Conservation (phyloP, 2,113 vertebrate genomes). For the Pelobates fuscus region DNA sequence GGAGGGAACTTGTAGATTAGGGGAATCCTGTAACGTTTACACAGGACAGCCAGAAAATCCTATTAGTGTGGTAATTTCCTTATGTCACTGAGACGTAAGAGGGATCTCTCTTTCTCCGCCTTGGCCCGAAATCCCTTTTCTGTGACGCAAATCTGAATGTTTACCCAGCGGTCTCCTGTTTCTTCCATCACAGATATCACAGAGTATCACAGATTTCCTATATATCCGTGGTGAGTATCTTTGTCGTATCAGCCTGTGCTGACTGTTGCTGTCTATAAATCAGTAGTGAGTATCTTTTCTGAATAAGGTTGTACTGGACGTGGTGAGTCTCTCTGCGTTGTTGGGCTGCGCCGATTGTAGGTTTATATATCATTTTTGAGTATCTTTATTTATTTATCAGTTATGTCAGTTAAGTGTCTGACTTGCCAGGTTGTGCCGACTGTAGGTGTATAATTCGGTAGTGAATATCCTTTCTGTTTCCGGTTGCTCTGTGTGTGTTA, state of each 20-base stretch:
- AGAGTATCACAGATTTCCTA: no score
- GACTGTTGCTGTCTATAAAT: background rate
- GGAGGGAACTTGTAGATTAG: conserved; percentile 23
- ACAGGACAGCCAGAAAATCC: conserved; percentile 42
- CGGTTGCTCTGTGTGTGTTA: background rate
- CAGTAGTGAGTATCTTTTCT: background rate
- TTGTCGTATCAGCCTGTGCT: background rate
- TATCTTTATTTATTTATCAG: no score
- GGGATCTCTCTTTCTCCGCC: conserved; percentile 25
- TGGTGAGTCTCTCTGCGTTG: background rate
- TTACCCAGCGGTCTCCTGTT: background rate
- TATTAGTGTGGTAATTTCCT: conserved; percentile 32
- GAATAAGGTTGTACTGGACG: background rate
- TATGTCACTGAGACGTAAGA: conserved; percentile 41
- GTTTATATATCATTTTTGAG: no score
- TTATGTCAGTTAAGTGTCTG: no score
- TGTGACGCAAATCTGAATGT: conserved; percentile 25
- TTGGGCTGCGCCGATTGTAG: no score
- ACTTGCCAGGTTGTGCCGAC: no score
- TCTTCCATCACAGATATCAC: background rate
- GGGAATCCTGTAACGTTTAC: conserved; percentile 41
- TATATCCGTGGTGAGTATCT: background rate
- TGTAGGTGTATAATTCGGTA: background rate
- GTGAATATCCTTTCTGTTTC: background rate
- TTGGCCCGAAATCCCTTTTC: conserved; percentile 15